Evolutionary conservation across 2,113 vertebrate genomes (phyloP).

Genomic region (Bos indicus): DNA sequence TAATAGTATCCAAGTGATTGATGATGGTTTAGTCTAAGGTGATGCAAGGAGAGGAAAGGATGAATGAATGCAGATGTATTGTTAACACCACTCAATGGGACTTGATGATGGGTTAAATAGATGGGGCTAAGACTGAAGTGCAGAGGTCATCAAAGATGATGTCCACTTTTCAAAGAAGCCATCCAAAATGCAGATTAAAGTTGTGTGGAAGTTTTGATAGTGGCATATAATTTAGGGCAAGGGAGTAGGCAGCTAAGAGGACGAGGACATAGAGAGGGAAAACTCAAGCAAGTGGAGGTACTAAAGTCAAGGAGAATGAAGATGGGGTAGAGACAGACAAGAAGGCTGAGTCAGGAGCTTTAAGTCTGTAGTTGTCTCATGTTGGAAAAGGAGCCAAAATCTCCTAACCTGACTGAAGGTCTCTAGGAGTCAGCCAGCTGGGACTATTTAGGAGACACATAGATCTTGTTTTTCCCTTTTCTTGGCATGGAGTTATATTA

Average conservation of each 20-base stretch:
- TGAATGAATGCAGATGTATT: background rate
- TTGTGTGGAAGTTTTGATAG: background rate
- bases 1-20: background rate
- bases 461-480: background rate
- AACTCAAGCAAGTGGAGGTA: background rate
- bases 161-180: background rate
- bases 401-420: fast-evolving
- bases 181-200: background rate
- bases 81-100: fast-evolving
- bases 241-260: background rate
- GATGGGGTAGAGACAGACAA: background rate
- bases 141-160: background rate
- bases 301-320: background rate
- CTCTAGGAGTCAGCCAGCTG: background rate
- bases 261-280: background rate
- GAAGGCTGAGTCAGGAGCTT: background rate
- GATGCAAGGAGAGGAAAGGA: background rate
- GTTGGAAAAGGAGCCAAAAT: background rate
- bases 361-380: background rate
- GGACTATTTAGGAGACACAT: background rate
- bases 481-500: background rate
- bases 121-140: background rate
- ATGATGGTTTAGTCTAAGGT: background rate
- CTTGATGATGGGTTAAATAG: background rate
- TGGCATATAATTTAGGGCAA: background rate